phyloP scores from a whole-genome alignment of 2,797 vertebrate species.

The Pterois miles region DNA sequence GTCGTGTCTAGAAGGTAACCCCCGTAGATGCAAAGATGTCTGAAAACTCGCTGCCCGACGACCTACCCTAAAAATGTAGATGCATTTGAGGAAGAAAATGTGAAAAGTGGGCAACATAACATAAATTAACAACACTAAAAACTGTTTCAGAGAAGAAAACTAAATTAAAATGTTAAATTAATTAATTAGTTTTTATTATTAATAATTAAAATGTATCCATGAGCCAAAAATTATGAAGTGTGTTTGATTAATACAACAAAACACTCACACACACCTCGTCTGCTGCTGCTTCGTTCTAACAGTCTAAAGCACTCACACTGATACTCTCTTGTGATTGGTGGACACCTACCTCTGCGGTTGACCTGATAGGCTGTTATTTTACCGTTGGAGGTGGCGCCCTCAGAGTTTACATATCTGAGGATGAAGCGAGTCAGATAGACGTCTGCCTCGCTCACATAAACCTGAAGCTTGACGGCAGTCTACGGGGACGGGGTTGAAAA shows the following conservation, averaged over 20 bases:
- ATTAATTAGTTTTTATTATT: no score
- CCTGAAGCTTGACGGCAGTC: conserved; percentile 88
- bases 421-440: conserved; percentile 91
- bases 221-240: not conserved
- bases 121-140: not conserved
- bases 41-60: no score
- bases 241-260: not conserved
- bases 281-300: not conserved
- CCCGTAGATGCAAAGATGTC: no score
- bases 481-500: conserved; percentile 58
- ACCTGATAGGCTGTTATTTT: conserved; percentile 93
- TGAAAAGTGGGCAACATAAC: not conserved
- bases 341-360: conserved; percentile 88
- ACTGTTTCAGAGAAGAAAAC: not conserved
- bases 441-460: conserved; percentile 88
- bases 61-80: not conserved
- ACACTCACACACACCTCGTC: not conserved
- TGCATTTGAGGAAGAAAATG: not conserved
- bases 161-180: not conserved
- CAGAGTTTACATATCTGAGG: conserved; percentile 91
- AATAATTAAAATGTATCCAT: no score
- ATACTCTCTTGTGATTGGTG: conserved; percentile 40
- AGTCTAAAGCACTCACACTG: not conserved
- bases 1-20: no score
- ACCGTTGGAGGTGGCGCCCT: conserved; percentile 85